phyloP scores from a whole-genome alignment of 2,797 vertebrate genomes.

The Sparus aurata region DNA sequence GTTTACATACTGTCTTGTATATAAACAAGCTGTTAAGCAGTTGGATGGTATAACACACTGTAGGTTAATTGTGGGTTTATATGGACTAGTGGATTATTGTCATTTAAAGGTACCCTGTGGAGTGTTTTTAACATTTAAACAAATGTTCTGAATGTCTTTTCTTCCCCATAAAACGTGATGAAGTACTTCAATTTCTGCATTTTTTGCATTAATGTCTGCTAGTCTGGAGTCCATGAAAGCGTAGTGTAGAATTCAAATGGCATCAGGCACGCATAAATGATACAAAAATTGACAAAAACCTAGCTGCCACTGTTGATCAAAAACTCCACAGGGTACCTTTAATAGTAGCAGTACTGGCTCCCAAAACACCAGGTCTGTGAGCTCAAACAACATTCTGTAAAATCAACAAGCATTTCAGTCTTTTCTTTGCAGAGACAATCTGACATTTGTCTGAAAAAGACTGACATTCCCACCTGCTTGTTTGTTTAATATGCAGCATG shows the following conservation, averaged over 20 bases:
- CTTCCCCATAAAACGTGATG: background rate
- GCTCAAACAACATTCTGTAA: background rate
- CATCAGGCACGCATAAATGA: fast-evolving
- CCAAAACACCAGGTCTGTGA: background rate
- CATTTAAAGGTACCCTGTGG: constrained; percentile 25
- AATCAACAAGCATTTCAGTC: constrained; percentile 23
- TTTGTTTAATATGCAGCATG: constrained; percentile 5
- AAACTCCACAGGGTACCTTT: constrained; percentile 31
- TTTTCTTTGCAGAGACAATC: constrained; percentile 34
- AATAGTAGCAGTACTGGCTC: constrained; percentile 12
- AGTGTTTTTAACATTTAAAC: background rate
- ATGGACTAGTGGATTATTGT: background rate
- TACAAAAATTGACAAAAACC: background rate
- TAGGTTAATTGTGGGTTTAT: constrained; percentile 39
- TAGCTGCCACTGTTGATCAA: background rate
- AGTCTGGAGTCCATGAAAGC: background rate
- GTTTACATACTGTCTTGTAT: background rate
- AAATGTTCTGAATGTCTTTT: background rate
- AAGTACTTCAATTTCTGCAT: background rate
- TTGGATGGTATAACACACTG: background rate
- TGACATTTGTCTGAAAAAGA: constrained; percentile 26
- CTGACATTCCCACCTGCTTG: constrained; percentile 11
- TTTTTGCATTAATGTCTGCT: background rate
- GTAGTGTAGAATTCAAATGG: background rate
- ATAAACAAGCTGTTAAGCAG: constrained; percentile 23